Conservation (phyloP, 2,797 vertebrate species). For the Notoglanidium macrostoma region DNA sequence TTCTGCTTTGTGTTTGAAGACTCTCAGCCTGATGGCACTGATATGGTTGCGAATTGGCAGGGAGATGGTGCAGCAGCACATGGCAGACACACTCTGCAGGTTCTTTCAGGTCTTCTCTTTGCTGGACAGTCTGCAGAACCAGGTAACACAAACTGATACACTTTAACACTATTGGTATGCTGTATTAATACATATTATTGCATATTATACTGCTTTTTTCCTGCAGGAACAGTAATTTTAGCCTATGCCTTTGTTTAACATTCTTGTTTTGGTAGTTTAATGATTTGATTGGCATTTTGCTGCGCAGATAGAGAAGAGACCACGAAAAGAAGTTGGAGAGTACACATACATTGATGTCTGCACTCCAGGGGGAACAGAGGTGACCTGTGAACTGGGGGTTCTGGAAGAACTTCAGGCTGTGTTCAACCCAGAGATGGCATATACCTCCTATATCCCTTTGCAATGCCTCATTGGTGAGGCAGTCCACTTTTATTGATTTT, state of each 20-base stretch:
- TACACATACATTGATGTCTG: slow-evolving; percentile 77
- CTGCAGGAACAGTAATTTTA: background rate
- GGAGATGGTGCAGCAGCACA: slow-evolving; percentile 97
- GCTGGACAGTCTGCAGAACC: slow-evolving; percentile 80
- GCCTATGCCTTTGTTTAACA: background rate
- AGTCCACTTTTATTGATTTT: background rate
- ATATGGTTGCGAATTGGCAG: slow-evolving; percentile 94
- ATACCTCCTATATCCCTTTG: slow-evolving; percentile 93
- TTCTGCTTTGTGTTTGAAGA: slow-evolving; percentile 89
- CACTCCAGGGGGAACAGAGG: slow-evolving; percentile 72
- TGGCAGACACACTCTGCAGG: slow-evolving; percentile 84
- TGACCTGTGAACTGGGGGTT: slow-evolving; percentile 78
- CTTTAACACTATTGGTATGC: background rate
- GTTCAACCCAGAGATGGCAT: slow-evolving; percentile 94
- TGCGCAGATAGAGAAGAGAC: slow-evolving; percentile 70
- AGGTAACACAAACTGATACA: slow-evolving; percentile 73
- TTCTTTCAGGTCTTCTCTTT: slow-evolving; percentile 92
- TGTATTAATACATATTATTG: background rate
- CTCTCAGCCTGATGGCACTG: slow-evolving; percentile 91
- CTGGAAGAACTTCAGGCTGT: slow-evolving; percentile 91
- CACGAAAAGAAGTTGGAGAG: slow-evolving; percentile 76
- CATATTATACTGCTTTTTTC: background rate
- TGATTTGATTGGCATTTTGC: background rate
- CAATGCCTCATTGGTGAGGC: slow-evolving; percentile 90
- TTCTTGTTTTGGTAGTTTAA: background rate